Evolutionary conservation across 2,888 invertebrate species (phyloP).

Genomic region (Hylaea fasciaria): DNA sequence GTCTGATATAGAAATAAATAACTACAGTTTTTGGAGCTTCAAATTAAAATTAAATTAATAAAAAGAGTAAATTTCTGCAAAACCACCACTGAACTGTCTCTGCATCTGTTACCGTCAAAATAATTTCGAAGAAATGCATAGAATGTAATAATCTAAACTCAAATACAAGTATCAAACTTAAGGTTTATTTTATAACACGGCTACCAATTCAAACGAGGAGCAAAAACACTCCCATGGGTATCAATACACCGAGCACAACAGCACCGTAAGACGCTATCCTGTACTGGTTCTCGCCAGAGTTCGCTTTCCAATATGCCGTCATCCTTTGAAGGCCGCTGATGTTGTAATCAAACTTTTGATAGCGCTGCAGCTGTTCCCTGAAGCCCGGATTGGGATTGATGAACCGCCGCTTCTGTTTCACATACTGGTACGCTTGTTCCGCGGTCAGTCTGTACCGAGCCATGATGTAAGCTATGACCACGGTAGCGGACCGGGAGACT

Average conservation of each 20-base stretch:
- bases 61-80: too few relatives aligned
- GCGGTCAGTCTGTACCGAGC: slow-evolving; percentile 92
- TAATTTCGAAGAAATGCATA: too few relatives aligned
- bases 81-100: too few relatives aligned
- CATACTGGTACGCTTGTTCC: slow-evolving; percentile 94
- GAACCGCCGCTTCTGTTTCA: slow-evolving; percentile 93
- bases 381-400: slow-evolving; percentile 98
- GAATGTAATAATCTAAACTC: not conserved
- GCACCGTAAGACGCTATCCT: slow-evolving; percentile 74
- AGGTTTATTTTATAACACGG: not conserved
- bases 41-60: too few relatives aligned
- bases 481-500: slow-evolving; percentile 96
- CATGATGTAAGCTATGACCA: slow-evolving; percentile 98
- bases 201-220: slow-evolving; percentile 41
- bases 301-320: slow-evolving; percentile 72
- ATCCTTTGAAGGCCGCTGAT: slow-evolving; percentile 69
- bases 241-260: slow-evolving; percentile 64
- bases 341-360: slow-evolving; percentile 67
- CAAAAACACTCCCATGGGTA: slow-evolving; percentile 49
- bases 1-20: too few relatives aligned
- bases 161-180: not conserved
- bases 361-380: slow-evolving; percentile 94
- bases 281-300: slow-evolving; percentile 70
- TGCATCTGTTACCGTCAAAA: too few relatives aligned
- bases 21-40: too few relatives aligned